Base-by-base conservation (phyloP, 1,140 invertebrate species). In the Stegodyphus dumicola region DNA sequence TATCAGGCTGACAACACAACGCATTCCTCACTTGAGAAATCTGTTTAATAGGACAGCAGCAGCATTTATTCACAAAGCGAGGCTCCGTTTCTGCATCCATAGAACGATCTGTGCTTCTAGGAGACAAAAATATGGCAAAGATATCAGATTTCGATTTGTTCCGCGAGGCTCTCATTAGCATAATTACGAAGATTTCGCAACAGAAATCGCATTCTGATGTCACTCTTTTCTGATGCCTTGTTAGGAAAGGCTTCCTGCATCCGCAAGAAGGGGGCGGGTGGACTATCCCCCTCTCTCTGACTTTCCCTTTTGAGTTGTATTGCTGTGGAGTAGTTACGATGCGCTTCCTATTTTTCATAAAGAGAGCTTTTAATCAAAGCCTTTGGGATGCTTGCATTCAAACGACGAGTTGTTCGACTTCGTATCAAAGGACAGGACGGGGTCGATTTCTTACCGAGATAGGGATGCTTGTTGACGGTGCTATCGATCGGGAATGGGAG, bases 101-200 rank as follows among this genome's bases (percentile, higher is more conserved):
- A 49, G 54, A 77, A 48, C 75, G 75, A 77, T 77, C 66, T 77
- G 56, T 33, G 33, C 33, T 33, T 33, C 33, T 1, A 33, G 49
- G 10, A 9, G 51, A 75, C 64, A 83, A 83, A 83, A 83, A 83
- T 75, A 75, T 75, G 80, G 67, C 52, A 70, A 75, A 75, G 70
- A 56, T 75, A 83, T 83, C 80, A 83, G 80, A 75, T 83, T 83
- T 83, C 80, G 80, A 83, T 83, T 83, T 83, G 80, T 66, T 52
- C 48, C 69, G n/a, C 13, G 48, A 17, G 60, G 73, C 71, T 56
- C 73, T 83, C 80, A 83, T 83, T 83, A 83, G 49, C 80, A 83
- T 83, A 83, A 83, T 83, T 83, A 83, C 80, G 80, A 53, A 49
- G 54, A 69, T 81, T n/a, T 53, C 54, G 54, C 18, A 60, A 60